Evolutionary conservation across 2,113 vertebrate species (phyloP), one percentile per base, ranked within the genome.

Genomic region (Chrysemys picta): DNA sequence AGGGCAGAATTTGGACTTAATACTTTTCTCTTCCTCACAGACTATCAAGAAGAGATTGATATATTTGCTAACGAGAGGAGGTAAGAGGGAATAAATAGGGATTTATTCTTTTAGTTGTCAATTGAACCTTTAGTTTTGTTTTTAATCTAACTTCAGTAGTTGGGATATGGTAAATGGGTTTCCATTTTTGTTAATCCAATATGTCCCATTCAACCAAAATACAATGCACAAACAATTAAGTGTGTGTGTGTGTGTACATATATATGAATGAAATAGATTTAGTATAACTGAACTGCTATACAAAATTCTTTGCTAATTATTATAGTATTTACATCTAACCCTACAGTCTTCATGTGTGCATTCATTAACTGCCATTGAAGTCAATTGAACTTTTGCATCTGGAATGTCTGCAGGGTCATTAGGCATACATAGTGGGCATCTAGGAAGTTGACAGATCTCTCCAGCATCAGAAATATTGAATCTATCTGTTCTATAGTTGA

Each of bases 81-180:
- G 83, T 92, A 78, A 85, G 56, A 14, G 5, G 57, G 80, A n/a
- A 35, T 62, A 88, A 87, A 56, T 14, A 89, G 29, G 75, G 8
- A 76, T 47, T 3, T 59, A 89, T 88, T 89, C 47, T 92, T 82
- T 59, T 57, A n/a, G 4, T 82, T 69, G 11, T 24, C 13, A 89
- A 47, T 84, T 94, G 92, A 54, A 88, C 53, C 38, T 85, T 92
- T 22, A n/a, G 1, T 65, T 90, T 76, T 53, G 84, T 87, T 96
- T 97, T 96, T 47, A 65, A 35, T 85, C 95, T 92, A 91, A 95
- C 24, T 87, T 94, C 14, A 80, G 24, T 78, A 94, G 69, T 89
- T 90, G 22, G n/a, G 22, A 84, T 27, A 21, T 45, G 19, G 13
- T n/a, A 81, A 16, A 54, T 54, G 45, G 5, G 5, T 2, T 54